A percentile compares a stretch with the other conserved stretches of the same genome.
Conservation (phyloP, 2,113 vertebrate species). For the Microtus pennsylvanicus region DNA sequence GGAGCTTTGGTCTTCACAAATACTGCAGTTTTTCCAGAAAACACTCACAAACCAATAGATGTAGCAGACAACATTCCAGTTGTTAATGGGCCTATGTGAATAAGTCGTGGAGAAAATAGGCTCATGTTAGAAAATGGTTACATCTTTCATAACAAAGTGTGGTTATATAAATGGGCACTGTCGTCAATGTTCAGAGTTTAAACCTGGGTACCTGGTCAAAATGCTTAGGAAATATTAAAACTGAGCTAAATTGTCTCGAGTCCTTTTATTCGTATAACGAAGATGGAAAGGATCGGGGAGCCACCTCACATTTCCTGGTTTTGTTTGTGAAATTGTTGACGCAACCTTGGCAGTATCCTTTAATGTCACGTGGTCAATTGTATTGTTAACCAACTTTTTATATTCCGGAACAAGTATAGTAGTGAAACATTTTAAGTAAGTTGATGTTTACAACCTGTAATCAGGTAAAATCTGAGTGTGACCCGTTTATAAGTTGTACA, state of each 20-base stretch:
- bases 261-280: slow-evolving; percentile 80
- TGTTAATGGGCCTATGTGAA: slow-evolving; percentile 81
- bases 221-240: slow-evolving; percentile 82
- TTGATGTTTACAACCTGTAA: slow-evolving; percentile 88
- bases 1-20: not conserved
- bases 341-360: slow-evolving; percentile 88
- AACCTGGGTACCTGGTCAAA: slow-evolving; percentile 80
- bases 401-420: slow-evolving; percentile 87
- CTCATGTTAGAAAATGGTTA: slow-evolving; percentile 77
- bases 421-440: slow-evolving; percentile 87
- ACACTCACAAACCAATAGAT: not conserved
- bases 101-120: slow-evolving; percentile 80
- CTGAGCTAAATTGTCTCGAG: slow-evolving; percentile 79
- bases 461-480: slow-evolving; percentile 86
- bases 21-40: not conserved
- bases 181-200: slow-evolving; percentile 78
- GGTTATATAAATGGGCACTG: slow-evolving; percentile 73
- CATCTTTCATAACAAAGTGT: slow-evolving; percentile 74
- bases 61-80: slow-evolving; percentile 56
- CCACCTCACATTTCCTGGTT: slow-evolving; percentile 71
- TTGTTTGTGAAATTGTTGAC: slow-evolving; percentile 83
- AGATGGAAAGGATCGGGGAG: slow-evolving; percentile 76
- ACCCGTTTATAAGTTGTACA: slow-evolving; percentile 86
- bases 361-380: slow-evolving; percentile 86
- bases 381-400: slow-evolving; percentile 82